Conservation (phyloP, 2,888 invertebrate species). For the Temnothorax ravouxi region DNA sequence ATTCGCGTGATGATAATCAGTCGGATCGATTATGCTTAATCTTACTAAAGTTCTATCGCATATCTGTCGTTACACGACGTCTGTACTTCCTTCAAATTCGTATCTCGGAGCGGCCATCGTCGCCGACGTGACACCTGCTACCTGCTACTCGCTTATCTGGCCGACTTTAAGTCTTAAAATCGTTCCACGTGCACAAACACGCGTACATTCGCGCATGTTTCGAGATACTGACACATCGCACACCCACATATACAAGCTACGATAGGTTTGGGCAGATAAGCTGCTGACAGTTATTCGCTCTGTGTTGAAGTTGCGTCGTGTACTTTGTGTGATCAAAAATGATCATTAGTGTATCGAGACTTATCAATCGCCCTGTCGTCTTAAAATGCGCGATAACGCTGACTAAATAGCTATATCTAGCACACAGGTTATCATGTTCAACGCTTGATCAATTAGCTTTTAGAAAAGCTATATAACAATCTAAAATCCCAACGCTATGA, state of each 20-base stretch:
- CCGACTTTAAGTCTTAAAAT: conserved; percentile 63
- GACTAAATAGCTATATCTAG: neutral
- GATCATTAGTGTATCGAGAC: conserved; percentile 59
- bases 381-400: neutral
- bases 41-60: conserved; percentile 69
- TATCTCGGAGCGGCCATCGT: conserved; percentile 72
- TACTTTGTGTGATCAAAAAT: conserved; percentile 54
- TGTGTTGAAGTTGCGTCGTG: conserved; percentile 67
- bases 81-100: conserved; percentile 72
- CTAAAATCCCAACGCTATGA: neutral
- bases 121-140: conserved; percentile 81
- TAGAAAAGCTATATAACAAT: neutral
- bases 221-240: neutral
- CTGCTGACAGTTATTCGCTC: conserved; percentile 69
- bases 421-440: neutral
- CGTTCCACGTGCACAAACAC: conserved; percentile 66
- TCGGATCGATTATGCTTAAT: conserved; percentile 77
- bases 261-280: conserved; percentile 66
- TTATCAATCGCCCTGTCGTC: neutral
- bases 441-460: neutral
- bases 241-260: neutral
- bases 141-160: conserved; percentile 79
- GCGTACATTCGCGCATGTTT: conserved; percentile 27
- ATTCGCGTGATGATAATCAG: conserved; percentile 59
- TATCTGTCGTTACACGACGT: conserved; percentile 71